phyloP scores from a whole-genome alignment of 2,113 vertebrate genomes.

The Dicerorhinus sumatrensis region DNA sequence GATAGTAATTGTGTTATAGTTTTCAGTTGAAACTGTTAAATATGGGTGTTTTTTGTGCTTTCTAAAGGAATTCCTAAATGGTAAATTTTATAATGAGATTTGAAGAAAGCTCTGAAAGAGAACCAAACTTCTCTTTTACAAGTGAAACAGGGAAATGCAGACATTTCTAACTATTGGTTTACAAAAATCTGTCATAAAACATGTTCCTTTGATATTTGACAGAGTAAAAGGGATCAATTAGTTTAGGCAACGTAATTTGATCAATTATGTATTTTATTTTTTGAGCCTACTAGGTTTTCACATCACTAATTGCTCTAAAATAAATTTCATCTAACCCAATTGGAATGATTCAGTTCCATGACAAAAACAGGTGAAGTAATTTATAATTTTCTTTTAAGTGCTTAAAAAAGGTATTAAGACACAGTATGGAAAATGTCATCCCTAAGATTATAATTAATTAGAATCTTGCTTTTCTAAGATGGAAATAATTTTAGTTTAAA shows the following conservation, averaged over 20 bases:
- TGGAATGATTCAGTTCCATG: not conserved
- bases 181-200: not conserved
- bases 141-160: not conserved
- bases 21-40: constrained; percentile 7
- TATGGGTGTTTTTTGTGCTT: not conserved
- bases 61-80: not conserved
- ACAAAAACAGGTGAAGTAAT: not conserved
- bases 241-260: not conserved
- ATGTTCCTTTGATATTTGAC: not conserved
- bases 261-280: constrained; percentile 49
- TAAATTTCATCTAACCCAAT: not conserved
- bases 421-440: constrained; percentile 32
- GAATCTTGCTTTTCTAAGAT: constrained; percentile 58
- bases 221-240: not conserved
- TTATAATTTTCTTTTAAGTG: constrained; percentile 5
- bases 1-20: not conserved
- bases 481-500: constrained; percentile 62
- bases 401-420: constrained; percentile 45
- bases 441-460: constrained; percentile 65
- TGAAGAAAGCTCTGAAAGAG: not conserved
- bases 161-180: not conserved
- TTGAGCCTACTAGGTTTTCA: not conserved
- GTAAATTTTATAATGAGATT: not conserved
- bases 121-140: not conserved
- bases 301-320: constrained; percentile 1